phyloP scores from a whole-genome alignment of 1,140 invertebrate species.

The Chymomyza costata region DNA sequence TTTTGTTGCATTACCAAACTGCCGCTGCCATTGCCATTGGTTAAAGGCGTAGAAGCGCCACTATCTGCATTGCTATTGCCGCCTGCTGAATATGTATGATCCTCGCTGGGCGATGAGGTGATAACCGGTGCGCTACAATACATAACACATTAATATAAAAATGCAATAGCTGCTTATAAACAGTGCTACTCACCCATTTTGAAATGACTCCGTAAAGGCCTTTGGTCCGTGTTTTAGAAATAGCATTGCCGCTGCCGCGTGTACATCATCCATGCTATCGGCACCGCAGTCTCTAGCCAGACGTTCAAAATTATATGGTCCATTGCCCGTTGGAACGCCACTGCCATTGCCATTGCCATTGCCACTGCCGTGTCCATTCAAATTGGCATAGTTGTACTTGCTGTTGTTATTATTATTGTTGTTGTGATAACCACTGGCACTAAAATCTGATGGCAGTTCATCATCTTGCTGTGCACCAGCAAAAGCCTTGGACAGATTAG shows the following conservation, averaged over 20 bases:
- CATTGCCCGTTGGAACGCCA: not conserved
- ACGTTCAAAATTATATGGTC: constrained; percentile 57
- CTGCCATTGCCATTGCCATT: constrained; percentile 8
- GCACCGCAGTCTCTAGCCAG: constrained; percentile 67
- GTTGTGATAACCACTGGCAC: constrained; percentile 40
- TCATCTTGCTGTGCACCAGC: constrained; percentile 43
- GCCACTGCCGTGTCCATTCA: constrained; percentile 5
- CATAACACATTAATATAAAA: not conserved
- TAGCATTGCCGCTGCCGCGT: constrained; percentile 89
- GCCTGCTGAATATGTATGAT: constrained; percentile 84
- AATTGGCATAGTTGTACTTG: constrained; percentile 35
- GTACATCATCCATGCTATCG: constrained; percentile 82
- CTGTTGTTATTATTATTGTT: constrained; percentile 24
- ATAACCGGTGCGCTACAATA: constrained; percentile 77
- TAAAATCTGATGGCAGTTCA: constrained; percentile 46
- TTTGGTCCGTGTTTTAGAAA: constrained; percentile 84
- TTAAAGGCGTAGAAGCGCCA: constrained; percentile 64
- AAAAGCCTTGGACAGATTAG: constrained; percentile 66
- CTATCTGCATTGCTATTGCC: constrained; percentile 68
- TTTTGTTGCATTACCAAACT: constrained; percentile 3
- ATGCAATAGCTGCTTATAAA: not conserved
- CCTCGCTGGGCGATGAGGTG: constrained; percentile 84
- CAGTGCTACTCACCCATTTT: constrained; percentile 59
- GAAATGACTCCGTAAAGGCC: constrained; percentile 66
- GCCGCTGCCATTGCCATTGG: constrained; percentile 46